phyloP scores from a whole-genome alignment of 2,113 vertebrate genomes.

The Puffinus mauretanicus region DNA sequence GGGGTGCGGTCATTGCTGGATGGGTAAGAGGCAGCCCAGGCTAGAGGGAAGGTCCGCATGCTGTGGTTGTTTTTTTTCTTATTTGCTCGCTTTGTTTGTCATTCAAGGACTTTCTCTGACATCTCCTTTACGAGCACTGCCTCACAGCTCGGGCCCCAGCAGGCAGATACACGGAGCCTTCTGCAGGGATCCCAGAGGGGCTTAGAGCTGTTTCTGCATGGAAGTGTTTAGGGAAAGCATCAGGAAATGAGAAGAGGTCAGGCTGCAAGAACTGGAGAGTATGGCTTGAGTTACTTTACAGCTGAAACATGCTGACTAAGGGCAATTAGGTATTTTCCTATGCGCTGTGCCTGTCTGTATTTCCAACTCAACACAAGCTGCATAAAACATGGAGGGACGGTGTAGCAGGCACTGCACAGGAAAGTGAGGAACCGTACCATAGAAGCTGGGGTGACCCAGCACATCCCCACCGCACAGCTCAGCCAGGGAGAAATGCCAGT shows the following conservation, averaged over 20 bases:
- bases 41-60: neutral
- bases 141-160: neutral
- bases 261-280: neutral
- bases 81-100: neutral
- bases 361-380: neutral
- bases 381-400: neutral
- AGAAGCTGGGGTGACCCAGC: neutral
- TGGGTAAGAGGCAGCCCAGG: neutral
- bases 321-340: neutral
- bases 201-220: neutral
- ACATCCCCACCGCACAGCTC: neutral
- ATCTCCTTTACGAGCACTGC: neutral
- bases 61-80: neutral
- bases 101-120: neutral
- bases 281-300: slow-evolving; percentile 18
- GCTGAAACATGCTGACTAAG: neutral
- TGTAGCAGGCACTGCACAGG: neutral
- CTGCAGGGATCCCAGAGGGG: neutral
- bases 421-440: neutral
- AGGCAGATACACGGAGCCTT: neutral
- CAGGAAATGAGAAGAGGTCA: slow-evolving; percentile 42
- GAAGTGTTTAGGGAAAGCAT: neutral
- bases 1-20: neutral
- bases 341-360: neutral
- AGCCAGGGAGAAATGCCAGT: neutral